Evolutionary conservation across 64 coral and sea anemone species (phyloP).

Genomic region (Pocillopora verrucosa): DNA sequence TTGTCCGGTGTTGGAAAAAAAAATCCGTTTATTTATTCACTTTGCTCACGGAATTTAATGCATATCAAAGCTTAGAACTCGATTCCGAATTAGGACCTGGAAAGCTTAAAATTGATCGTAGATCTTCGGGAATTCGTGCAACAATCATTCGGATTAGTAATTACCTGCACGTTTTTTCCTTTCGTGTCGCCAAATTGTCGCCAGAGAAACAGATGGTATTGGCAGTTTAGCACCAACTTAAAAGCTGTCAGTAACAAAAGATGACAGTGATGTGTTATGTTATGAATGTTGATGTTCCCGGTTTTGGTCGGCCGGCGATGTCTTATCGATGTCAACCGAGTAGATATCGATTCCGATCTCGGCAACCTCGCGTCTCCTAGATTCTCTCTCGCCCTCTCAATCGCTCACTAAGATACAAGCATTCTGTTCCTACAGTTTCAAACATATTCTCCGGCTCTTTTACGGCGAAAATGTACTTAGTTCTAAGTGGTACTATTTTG

Average conservation of each 20-base stretch:
- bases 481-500: too few species aligned
- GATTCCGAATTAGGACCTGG: background rate
- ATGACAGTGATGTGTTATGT: background rate
- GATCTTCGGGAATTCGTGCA: background rate
- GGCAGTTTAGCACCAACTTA: conserved; percentile 39
- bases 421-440: too few species aligned
- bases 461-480: too few species aligned
- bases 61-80: background rate
- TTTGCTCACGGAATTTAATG: background rate
- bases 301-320: background rate
- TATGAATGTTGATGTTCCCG: background rate
- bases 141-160: background rate
- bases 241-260: conserved; percentile 19
- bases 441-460: too few species aligned
- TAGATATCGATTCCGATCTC: background rate
- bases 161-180: background rate
- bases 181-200: conserved; percentile 25
- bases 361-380: background rate
- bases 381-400: background rate
- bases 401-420: too few species aligned
- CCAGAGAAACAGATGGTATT: conserved; percentile 34
- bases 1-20: background rate
- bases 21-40: background rate
- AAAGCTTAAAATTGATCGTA: background rate
- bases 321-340: background rate